Base-by-base conservation (phyloP, 2,113 vertebrate genomes). In the Upupa epops region DNA sequence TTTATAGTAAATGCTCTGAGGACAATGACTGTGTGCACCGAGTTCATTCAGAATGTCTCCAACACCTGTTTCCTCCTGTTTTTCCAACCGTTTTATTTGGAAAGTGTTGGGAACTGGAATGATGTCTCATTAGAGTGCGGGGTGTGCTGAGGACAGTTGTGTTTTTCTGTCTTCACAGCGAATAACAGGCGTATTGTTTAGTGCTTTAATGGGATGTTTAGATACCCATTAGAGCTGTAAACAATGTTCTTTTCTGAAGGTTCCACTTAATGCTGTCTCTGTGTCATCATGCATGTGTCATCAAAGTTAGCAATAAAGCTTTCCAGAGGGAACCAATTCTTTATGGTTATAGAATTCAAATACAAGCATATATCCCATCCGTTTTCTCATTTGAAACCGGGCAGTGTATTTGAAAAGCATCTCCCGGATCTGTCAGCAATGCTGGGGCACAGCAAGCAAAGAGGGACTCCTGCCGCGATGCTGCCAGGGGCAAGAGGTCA, bases 61-160 rank as follows among this genome's bases (percentile, higher is more conserved):
- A 89, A 95, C 98, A 98, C 97, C 98, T 98, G 98, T 96, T 98
- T 98, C 96, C 97, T 97, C 97, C 96, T 96, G 95, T 96, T 97
- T 96, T 94, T 87, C 86, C 78, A 93, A 49, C 85, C 83, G 40
- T 82, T 88, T 90, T 76, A 28, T 66, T 94, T 84, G 89, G 86
- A 56, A 55, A 74, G 85, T 21, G 22, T 56, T 72, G 85, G 85
- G 72, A 83, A 78, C 60, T 66, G 61, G 76, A 72, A 69, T 72
- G 88, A 40, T 89, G 89, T 88, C 90, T 96, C 18, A 51, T 92
- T 96, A 96, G 97, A 95, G 94, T 9, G 89, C 9, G 20, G 59
- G 92, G 78, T 94, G 68, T 94, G 94, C 94, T 81, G 92, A 66
- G 78, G 85, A 81, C 93, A 68, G 83, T 37, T 21, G 6, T 91